Base-by-base conservation (phyloP, 2,888 invertebrate genomes). In the Drymonia ruficornis region DNA sequence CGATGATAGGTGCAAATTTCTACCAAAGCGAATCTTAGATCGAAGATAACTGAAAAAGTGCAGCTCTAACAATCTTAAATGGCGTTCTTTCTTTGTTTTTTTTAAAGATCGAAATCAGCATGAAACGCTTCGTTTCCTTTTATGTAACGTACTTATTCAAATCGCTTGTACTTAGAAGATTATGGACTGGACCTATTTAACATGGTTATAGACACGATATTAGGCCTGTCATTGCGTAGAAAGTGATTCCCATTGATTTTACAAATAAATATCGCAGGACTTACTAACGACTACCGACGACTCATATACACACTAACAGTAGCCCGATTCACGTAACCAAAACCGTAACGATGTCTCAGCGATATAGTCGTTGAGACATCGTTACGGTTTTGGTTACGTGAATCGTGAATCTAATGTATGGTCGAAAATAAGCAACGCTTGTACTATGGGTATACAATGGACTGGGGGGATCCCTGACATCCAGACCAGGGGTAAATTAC, bases 1-100 rank as follows among this genome's bases (percentile, higher is more conserved):
- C 59, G 68, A 77, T 76, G 72, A 80, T 83, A 72, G 76, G 81
- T 82, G 83, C 81, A 78, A 85, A 84, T 85, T 78, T 74, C 70
- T 74, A 67, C 75, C 78, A 75, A 65, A 72, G 71, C 78, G 76
- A 85, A 81, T 82, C 70, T 63, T 70, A 63, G 81, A 83, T 83
- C 74, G 55, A 45, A 80, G 86, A 87, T 85, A 80, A 76, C 65
- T 63, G 58, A 64, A 72, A 72, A 74, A 81, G 67, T 73, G 66
- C 71, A 74, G 62, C 65, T 70, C 23, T 71, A 72, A 62, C 65
- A 59, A 63, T 72, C 70, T 65, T 68, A 78, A 78, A 79, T 19
- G 67, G 61, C 61, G 62, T 55, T 65, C 53, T 54, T 66, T 60
- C 64, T 57, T 70, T 70, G 69, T 73, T 67, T 72, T 66, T 69